Conservation (phyloP, 2,113 vertebrate species). For the Salvelinus namaycush region DNA sequence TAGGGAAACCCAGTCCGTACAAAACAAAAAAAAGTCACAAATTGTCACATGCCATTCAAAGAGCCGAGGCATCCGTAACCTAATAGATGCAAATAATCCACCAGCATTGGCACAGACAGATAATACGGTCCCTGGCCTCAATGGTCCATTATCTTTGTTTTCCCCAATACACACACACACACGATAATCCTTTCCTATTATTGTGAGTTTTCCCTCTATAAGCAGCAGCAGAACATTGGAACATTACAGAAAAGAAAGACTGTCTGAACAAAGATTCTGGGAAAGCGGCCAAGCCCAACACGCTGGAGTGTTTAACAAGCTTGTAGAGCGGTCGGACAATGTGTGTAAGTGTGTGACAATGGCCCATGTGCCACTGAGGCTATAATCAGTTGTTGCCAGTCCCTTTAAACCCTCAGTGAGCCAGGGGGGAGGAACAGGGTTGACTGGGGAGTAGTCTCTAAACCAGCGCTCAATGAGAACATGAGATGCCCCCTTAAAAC, state of each 20-base stretch:
- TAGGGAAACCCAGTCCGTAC: conserved; percentile 25
- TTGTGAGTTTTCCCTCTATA: conserved; percentile 42
- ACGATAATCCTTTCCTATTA: conserved; percentile 25
- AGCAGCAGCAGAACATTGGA: conserved; percentile 46
- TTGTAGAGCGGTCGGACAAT: conserved; percentile 34
- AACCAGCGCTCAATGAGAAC: neutral
- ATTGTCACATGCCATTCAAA: too few species aligned
- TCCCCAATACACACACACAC: conserved; percentile 42
- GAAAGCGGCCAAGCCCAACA: conserved; percentile 55
- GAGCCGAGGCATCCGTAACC: conserved; percentile 17
- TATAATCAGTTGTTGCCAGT: conserved; percentile 37
- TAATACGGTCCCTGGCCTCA: conserved; percentile 30
- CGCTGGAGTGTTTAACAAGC: conserved; percentile 55
- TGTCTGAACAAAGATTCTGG: conserved; percentile 59
- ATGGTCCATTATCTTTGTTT: conserved; percentile 41
- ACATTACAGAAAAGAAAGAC: conserved; percentile 33
- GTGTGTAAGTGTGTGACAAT: conserved; percentile 44
- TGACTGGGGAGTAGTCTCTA: conserved; percentile 16
- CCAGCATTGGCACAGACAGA: conserved; percentile 39
- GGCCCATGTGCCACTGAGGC: conserved; percentile 37
- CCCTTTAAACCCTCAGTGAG: conserved; percentile 25
- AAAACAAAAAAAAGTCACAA: conserved; percentile 27
- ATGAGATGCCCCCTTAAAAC: neutral
- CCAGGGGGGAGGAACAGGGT: conserved; percentile 39
- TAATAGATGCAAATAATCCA: conserved; percentile 38